Evolutionary conservation across 2,113 vertebrate genomes (phyloP), one percentile per base, ranked within the genome.

Genomic region (Hyla sarda): DNA sequence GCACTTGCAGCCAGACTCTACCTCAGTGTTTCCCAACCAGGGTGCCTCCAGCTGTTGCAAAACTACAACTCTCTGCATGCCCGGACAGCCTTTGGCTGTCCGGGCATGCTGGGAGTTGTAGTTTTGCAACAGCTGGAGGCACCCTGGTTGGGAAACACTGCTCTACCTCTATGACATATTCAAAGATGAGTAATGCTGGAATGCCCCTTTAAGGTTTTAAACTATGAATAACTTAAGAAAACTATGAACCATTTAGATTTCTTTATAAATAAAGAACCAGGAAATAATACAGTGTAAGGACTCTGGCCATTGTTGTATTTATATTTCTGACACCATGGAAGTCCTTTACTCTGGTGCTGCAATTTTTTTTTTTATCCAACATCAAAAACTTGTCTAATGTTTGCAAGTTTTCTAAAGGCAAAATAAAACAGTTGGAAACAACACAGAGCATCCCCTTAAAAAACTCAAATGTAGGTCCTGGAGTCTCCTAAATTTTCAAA

Each of bases 281-380:
- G 7, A 12, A 65, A 14, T 13, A 28, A 16, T 1, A 65, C 25
- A 65, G 14, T 11, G 5, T 16, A 32, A 23, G 3, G 28, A 17
- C 28, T 30, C 13, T 7, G 62, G 62, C 25, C 28, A 16, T 30
- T 7, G 19, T 14, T 13, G 1, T 28, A 6, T 5, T 14, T 28
- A 14, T 6, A 13, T 14, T 32, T 67, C 28, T 16, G 13, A 67
- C 13, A 67, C 62, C 60, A 2, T 12, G 8, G 11, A 30, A 65
- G 2, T 9, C 4, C 0, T 12, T 1, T 2, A 12, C 3, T 7
- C 11, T 0, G 25, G 25, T 1, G 8, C n/a, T n/a, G 41, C 2
- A 3, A 12, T 9, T 0, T 28, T 13, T 7, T 32, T 6, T 13
- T 34, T 32, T 69, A 34, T 3, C 30, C 5, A 69, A 69, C 14